phyloP scores from a whole-genome alignment of 2,888 invertebrate genomes.

The Tachystola acroxantha region DNA sequence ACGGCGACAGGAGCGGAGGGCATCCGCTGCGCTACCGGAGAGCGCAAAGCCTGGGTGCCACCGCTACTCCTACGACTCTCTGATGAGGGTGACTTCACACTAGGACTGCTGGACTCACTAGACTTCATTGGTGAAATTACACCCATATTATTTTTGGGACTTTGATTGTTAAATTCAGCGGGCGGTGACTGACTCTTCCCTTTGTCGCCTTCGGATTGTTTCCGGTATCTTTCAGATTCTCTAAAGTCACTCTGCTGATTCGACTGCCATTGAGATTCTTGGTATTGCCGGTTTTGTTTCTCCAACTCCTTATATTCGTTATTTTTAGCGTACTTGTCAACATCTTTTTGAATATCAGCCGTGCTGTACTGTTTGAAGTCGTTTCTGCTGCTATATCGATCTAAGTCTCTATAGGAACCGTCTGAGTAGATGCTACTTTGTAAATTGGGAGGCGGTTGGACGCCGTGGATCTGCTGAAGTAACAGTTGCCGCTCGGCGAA shows the following conservation, averaged over 20 bases:
- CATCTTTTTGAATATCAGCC: conserved; percentile 59
- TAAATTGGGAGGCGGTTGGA: conserved; percentile 68
- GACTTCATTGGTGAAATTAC: conserved; percentile 67
- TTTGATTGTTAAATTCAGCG: conserved; percentile 49
- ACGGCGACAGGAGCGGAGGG: conserved; percentile 91
- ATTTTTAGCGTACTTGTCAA: conserved; percentile 57
- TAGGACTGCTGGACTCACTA: conserved; percentile 66
- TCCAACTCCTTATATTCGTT: conserved; percentile 62
- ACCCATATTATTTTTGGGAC: conserved; percentile 43
- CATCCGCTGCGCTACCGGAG: conserved; percentile 90
- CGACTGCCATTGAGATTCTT: conserved; percentile 60
- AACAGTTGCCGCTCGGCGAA: conserved; percentile 80
- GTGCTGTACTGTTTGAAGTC: conserved; percentile 62
- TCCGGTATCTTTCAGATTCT: conserved; percentile 52
- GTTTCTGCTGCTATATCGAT: conserved; percentile 65
- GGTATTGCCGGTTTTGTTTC: conserved; percentile 53
- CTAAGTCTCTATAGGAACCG: conserved; percentile 65
- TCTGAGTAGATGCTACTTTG: conserved; percentile 72
- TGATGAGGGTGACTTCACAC: conserved; percentile 69
- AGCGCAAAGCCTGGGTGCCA: conserved; percentile 82
- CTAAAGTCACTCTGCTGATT: conserved; percentile 52
- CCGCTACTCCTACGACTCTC: conserved; percentile 71
- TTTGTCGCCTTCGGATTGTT: conserved; percentile 49
- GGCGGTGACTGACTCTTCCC: conserved; percentile 52
- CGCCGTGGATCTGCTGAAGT: conserved; percentile 79